Conservation (phyloP, 1,140 invertebrate genomes). For the Caerostris darwini region DNA sequence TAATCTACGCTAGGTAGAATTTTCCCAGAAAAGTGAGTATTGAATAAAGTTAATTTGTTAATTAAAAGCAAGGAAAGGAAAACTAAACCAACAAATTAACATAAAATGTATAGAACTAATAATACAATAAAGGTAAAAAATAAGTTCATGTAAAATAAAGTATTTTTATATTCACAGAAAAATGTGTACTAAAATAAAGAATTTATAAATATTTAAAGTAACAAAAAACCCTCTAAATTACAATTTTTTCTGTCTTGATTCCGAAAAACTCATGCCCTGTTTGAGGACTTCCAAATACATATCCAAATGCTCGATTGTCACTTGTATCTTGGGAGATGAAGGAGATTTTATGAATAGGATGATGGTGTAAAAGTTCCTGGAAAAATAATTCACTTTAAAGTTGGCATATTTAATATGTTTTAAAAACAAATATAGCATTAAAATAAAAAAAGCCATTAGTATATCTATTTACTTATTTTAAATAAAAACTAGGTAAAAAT, state of each 20-base stretch:
- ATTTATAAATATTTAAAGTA: neutral
- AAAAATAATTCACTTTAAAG: constrained; percentile 77
- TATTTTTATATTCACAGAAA: neutral
- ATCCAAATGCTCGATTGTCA: constrained; percentile 98
- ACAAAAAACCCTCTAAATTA: constrained; percentile 80
- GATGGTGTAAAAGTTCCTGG: constrained; percentile 96
- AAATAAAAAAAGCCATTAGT: too few relatives aligned
- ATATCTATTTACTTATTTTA: too few relatives aligned
- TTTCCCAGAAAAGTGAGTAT: too few relatives aligned
- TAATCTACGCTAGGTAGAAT: too few relatives aligned
- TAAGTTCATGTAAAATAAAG: neutral
- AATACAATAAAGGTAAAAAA: neutral
- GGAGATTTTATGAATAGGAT: constrained; percentile 98
- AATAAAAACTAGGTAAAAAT: too few relatives aligned
- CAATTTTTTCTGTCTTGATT: constrained; percentile 99
- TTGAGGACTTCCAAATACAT: constrained; percentile 97
- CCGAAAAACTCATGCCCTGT: constrained; percentile 98
- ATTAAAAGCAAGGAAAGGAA: too few relatives aligned
- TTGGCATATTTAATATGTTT: too few relatives aligned
- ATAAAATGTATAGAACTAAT: too few relatives aligned
- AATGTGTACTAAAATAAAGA: neutral
- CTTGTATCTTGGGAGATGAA: constrained; percentile 99
- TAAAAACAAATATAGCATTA: too few relatives aligned
- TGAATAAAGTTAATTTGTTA: too few relatives aligned
- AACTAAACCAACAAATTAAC: too few relatives aligned